Base-by-base conservation (phyloP, 2,113 vertebrate species). In the Melanostigma gelatinosum region DNA sequence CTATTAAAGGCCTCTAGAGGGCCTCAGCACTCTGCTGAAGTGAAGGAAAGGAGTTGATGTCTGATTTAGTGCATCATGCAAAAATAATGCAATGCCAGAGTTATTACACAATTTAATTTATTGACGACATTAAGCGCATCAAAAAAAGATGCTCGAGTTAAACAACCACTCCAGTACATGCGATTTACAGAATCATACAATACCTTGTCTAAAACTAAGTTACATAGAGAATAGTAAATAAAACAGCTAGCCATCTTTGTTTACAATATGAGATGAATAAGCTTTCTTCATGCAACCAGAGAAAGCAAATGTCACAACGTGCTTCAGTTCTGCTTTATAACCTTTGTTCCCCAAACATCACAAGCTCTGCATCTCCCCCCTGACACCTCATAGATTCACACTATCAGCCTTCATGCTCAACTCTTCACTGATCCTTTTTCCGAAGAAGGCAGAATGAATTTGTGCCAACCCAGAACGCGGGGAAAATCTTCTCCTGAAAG, bases 401-500 rank as follows among this genome's bases (percentile, higher is more conserved):
- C 24, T 24, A 12, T 15, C 22, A 3, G 22, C 36, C 4, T 4
- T 1, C 44, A 11, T n/a, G 29, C 32, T 18, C 18, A 18, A 7
- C n/a, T n/a, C 2, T 46, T 73, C 2, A 0, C 79, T 91, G 87
- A 20, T 93, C 89, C 48, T 89, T 90, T 73, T 93, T 92, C 40
- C 83, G 83, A 18, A 96, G 71, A 11, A 79, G 73, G 77, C 93
- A 95, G 80, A 55, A 88, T 1, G 95, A 95, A 40, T 93, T 91
- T 12, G 84, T 87, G 24, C 95, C 95, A 1, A 96, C 65, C 95
- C 95, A 96, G 87, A 95, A 92, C 8, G 75, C 94, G 0, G 95
- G 94, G 20, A 87, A 75, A 2, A 94, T 11, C 72, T 93, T 93
- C 58, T 95, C 94, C 4, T 72, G 85, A 38, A 91, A 36, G 46